Evolutionary conservation across 1,140 invertebrate genomes (phyloP), one percentile per base, ranked within the genome.

Genomic region (Megalopta genalis): DNA sequence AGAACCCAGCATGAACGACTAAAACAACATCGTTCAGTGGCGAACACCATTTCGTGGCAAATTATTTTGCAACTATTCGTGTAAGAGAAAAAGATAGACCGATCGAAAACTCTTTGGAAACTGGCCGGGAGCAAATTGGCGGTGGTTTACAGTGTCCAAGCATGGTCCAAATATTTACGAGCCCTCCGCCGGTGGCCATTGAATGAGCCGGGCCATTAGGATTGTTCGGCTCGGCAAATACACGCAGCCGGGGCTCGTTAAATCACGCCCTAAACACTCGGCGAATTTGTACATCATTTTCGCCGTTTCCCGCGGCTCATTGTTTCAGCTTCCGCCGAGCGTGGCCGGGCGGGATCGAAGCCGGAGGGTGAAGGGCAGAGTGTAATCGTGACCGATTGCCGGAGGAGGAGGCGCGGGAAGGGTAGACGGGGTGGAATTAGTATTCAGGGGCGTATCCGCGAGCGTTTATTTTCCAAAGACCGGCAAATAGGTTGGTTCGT

Each of bases 401-500:
- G 23, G 16, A n/a, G n/a, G 16, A 54, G 49, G 23, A 25, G 64
- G 32, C 4, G 32, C 32, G 32, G 32, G 1, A 4, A 32, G 32
- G 32, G 32, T 32, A 32, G 4, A 32, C 32, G 32, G 4, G 21
- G 46, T 46, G 63, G 32, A 81, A 85, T 85, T 90, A 91, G 89
- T 90, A 91, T 91, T 90, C 90, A 89, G 86, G 83, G 87, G 82
- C 84, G 87, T 82, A 84, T 85, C 85, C 84, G 80, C 82, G 81
- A 88, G 83, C 90, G 89, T 91, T 91, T 91, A 91, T 90, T 91
- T 91, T 90, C 88, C 89, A 89, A 90, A 90, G 90, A 90, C 87
- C 83, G 83, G 88, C 85, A 90, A 90, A 90, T 90, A 89, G 89
- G 84, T 68, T 67, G 66, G 62, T 46, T 71, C 52, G 65, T 60